These are phyloP conservation scores for Megatriorchis doriae DNA, from an alignment of 2,113 vertebrate genomes.

Conservation along the genomic window DNA sequence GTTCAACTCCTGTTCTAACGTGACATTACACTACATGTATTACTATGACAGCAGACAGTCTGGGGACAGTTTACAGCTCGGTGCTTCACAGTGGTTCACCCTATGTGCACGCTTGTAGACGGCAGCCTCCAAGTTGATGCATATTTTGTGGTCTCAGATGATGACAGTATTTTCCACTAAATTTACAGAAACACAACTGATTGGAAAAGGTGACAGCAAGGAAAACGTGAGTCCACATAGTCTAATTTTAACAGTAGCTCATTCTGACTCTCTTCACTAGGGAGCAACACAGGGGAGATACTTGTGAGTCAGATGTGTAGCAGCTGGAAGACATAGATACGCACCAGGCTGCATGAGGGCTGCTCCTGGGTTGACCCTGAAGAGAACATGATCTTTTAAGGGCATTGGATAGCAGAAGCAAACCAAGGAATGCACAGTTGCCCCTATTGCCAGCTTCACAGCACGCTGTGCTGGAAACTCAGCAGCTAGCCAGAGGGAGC, in stretches of 20 bases:
- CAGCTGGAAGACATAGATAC: background rate
- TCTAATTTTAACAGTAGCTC: background rate
- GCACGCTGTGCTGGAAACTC: accelerated
- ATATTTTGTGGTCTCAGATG: background rate
- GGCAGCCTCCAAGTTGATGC: background rate
- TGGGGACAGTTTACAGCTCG: background rate
- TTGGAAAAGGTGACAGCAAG: background rate
- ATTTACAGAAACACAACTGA: background rate
- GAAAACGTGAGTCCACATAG: background rate
- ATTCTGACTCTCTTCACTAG: background rate
- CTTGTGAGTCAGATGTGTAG: background rate
- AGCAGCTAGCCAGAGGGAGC: background rate
- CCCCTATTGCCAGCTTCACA: background rate
- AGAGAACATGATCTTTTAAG: background rate
- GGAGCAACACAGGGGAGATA: background rate
- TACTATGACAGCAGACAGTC: background rate
- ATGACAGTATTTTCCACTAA: background rate
- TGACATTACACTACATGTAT: background rate
- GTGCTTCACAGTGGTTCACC: background rate
- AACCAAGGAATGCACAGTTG: background rate
- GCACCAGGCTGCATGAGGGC: background rate
- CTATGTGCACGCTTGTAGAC: no score
- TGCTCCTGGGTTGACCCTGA: background rate
- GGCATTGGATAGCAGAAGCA: background rate
- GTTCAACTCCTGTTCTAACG: background rate